phyloP scores from a whole-genome alignment of 2,797 vertebrate species.

The Manis pentadactyla region DNA sequence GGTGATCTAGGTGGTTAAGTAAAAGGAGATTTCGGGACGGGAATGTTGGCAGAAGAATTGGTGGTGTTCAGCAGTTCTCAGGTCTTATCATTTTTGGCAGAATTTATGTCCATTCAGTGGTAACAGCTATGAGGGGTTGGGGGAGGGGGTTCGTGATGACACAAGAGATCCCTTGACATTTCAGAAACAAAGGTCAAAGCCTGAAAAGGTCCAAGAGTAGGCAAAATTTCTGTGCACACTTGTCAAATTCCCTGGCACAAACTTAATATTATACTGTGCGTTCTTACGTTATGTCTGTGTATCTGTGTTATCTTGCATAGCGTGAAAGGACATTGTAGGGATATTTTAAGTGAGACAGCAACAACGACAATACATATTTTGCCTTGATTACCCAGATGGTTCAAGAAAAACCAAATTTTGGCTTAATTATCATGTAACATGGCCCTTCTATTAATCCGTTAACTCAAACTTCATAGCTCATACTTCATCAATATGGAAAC shows the following conservation, averaged over 20 bases:
- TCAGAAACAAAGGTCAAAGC: slow-evolving; percentile 70
- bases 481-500: background rate
- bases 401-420: slow-evolving; percentile 23
- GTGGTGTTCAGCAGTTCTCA: slow-evolving; percentile 76
- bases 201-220: slow-evolving; percentile 41
- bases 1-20: slow-evolving; percentile 73
- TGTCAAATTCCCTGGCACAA: background rate
- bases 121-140: slow-evolving; percentile 49
- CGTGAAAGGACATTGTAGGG: background rate
- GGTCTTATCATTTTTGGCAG: slow-evolving; percentile 85
- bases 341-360: background rate
- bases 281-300: background rate
- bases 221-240: background rate
- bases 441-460: background rate
- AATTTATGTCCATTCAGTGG: background rate
- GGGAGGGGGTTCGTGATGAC: slow-evolving; percentile 64
- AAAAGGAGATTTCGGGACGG: slow-evolving; percentile 85
- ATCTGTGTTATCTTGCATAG: background rate
- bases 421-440: background rate
- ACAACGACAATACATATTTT: background rate
- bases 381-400: background rate
- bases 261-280: background rate
- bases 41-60: slow-evolving; percentile 85
- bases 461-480: background rate
- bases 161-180: slow-evolving; percentile 77